phyloP scores from a whole-genome alignment of 2,888 invertebrate genomes.

The Andrena dorsata region DNA sequence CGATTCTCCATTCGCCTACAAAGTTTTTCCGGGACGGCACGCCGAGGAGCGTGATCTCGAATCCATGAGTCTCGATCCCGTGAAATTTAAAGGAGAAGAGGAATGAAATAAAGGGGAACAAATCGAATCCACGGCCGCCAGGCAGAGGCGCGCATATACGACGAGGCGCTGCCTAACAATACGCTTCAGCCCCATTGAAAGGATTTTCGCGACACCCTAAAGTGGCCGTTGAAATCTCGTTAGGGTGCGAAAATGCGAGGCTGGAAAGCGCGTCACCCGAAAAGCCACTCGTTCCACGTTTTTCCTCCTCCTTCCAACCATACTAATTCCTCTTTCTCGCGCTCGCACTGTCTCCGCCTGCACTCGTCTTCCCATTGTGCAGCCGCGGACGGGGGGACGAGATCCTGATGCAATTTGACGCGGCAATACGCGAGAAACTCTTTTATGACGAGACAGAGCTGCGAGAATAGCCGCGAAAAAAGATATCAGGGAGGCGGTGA shows the following conservation, averaged over 20 bases:
- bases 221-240: conserved; percentile 65
- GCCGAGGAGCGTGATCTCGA: neutral
- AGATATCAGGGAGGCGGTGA: neutral
- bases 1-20: neutral
- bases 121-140: conserved; percentile 25
- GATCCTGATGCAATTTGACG: conserved; percentile 35
- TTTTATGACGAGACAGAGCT: conserved; percentile 27
- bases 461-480: conserved; percentile 4
- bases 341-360: neutral
- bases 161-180: conserved; percentile 49
- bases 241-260: conserved; percentile 54
- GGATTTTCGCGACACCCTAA: conserved; percentile 52
- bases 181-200: conserved; percentile 36
- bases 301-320: conserved; percentile 18
- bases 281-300: conserved; percentile 48
- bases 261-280: conserved; percentile 42
- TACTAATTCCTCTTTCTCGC: conserved; percentile 27
- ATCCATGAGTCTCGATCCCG: neutral
- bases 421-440: conserved; percentile 25
- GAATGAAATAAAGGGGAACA: neutral
- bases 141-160: conserved; percentile 9
- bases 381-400: conserved; percentile 17
- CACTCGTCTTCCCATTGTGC: conserved; percentile 16
- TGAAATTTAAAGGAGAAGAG: neutral
- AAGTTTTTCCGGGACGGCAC: neutral